A percentile compares a stretch with the other conserved stretches of the same genome.
Conservation (phyloP, 1,140 invertebrate species). For the Diploscapter pachys region DNA sequence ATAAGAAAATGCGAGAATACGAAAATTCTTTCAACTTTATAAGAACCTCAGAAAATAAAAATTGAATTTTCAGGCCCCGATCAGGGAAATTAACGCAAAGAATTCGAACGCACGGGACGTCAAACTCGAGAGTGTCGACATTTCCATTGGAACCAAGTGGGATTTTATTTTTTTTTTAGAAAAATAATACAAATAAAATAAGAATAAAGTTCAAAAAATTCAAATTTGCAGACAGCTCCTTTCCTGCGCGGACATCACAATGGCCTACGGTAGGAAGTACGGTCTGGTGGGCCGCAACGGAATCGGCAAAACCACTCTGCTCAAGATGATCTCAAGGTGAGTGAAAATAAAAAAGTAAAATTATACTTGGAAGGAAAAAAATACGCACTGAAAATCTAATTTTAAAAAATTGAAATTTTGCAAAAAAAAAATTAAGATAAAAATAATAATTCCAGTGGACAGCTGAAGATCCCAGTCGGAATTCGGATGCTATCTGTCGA, state of each 20-base stretch:
- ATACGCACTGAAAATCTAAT: too few species aligned
- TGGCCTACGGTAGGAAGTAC: conserved; percentile 85
- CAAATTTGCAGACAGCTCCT: conserved; percentile 70
- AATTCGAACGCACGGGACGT: conserved; percentile 72
- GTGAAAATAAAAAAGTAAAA: background rate
- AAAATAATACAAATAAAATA: conserved; percentile 1
- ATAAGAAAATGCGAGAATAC: too few species aligned
- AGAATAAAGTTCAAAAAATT: background rate
- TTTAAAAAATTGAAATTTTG: too few species aligned
- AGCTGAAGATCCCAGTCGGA: conserved; percentile 85
- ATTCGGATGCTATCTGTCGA: conserved; percentile 92
- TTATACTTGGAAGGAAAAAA: too few species aligned
- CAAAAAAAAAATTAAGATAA: too few species aligned
- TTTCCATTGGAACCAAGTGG: conserved; percentile 76
- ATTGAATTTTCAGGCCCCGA: conserved; percentile 8
- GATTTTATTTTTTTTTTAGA: background rate
- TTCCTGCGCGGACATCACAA: conserved; percentile 78
- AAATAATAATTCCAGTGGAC: conserved; percentile 35
- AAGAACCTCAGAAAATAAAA: background rate
- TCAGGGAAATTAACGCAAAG: conserved; percentile 7
- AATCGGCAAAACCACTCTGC: conserved; percentile 72
- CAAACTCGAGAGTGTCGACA: conserved; percentile 95
- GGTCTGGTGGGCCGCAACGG: conserved; percentile 92
- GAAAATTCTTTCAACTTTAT: too few species aligned
- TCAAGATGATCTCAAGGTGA: conserved; percentile 85